Evolutionary conservation across 2,888 invertebrate genomes (phyloP).

Genomic region (Tachystola acroxantha): DNA sequence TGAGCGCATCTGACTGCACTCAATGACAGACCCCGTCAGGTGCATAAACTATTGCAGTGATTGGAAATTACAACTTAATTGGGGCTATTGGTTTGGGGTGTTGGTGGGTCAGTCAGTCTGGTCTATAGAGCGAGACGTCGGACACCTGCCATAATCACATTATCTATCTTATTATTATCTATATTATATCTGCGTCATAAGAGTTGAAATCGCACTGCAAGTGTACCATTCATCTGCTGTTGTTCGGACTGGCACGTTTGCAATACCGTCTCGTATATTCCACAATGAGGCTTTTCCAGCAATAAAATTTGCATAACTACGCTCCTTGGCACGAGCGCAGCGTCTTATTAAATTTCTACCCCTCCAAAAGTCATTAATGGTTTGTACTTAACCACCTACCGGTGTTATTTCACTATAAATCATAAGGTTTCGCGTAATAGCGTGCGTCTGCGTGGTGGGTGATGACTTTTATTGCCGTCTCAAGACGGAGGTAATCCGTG

Average conservation of each 20-base stretch:
- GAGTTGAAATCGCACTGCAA: no score
- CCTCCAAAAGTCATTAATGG: slow-evolving; percentile 75
- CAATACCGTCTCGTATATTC: slow-evolving; percentile 34
- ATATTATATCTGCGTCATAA: no score
- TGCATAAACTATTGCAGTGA: no score
- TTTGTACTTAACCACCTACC: slow-evolving; percentile 72
- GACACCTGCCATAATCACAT: no score
- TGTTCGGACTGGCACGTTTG: background rate
- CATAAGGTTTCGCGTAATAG: slow-evolving; percentile 58
- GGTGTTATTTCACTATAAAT: slow-evolving; percentile 66
- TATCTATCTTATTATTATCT: no score
- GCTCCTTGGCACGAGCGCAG: slow-evolving; percentile 60
- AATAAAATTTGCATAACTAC: slow-evolving; percentile 78
- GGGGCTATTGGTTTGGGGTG: no score
- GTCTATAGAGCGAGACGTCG: no score
- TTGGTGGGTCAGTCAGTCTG: no score
- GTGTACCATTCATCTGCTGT: no score
- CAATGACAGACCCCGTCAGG: no score
- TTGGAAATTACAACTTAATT: no score
- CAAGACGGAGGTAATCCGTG: slow-evolving; percentile 53
- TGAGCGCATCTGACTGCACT: no score
- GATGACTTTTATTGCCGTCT: slow-evolving; percentile 64
- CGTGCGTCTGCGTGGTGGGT: slow-evolving; percentile 26
- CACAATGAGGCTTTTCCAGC: slow-evolving; percentile 56
- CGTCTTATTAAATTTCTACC: slow-evolving; percentile 77